Conservation (phyloP, 2,113 vertebrate genomes). For the Nymphicus hollandicus region DNA sequence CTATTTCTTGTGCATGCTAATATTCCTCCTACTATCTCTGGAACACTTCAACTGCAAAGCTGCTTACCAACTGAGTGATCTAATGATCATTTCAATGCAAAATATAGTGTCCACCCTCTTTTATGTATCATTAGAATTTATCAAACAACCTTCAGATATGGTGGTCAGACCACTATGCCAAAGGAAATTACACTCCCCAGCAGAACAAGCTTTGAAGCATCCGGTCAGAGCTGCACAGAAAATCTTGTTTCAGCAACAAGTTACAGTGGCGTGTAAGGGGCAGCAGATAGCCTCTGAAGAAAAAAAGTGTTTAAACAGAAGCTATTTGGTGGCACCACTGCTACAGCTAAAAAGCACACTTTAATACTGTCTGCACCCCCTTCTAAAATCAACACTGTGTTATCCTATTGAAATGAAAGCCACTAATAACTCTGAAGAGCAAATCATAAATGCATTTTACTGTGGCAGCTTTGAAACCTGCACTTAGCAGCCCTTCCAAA, state of each 20-base stretch:
- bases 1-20: slow-evolving; percentile 25
- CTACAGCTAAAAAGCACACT: neutral
- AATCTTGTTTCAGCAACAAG: neutral
- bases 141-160: neutral
- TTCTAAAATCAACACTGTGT: neutral
- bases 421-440: neutral
- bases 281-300: neutral
- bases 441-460: neutral
- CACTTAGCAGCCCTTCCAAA: neutral
- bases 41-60: slow-evolving; percentile 20
- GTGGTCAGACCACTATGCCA: neutral
- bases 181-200: neutral
- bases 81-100: neutral
- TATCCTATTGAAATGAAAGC: neutral
- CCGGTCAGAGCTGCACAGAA: neutral
- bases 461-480: neutral
- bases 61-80: neutral
- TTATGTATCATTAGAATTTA: neutral
- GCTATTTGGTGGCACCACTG: neutral
- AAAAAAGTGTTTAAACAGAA: neutral
- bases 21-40: slow-evolving; percentile 48
- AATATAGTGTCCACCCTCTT: neutral
- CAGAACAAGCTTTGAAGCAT: neutral
- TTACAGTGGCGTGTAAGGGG: neutral
- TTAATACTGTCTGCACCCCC: neutral